Base-by-base conservation (phyloP, 2,888 invertebrate species). In the Troides oblongomaculatus region DNA sequence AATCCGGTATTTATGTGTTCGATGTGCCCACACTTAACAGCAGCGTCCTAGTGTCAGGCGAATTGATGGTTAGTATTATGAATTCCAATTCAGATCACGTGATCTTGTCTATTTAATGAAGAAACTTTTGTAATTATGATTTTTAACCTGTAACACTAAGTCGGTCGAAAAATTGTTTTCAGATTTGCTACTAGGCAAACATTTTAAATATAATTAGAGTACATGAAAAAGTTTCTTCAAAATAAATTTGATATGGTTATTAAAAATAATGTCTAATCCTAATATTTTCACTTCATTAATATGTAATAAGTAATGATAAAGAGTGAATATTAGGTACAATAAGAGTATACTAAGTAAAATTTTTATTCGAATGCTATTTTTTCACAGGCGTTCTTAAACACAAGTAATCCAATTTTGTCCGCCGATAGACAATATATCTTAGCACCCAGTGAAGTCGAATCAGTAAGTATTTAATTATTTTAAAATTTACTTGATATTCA, bases 1-100 rank as follows among this genome's bases (percentile, higher is more conserved):
- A 87, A 73, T 76, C 87, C n/a, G 91, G 89, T 21, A 87, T 93
- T 62, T 81, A 88, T 59, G 80, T 92, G 70, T 94, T 87, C 74
- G 88, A 95, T 81, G 92, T 89, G 0, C 78, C 83, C n/a, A 84
- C 80, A 0, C 81, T 84, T 17, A 73, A 72, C 1, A 80, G 83
- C 17, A 80, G 74, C 8, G 79, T 88, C 2, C 84, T 94, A 8
- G 89, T 94, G 2, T 73, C 85, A 7, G 88, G 85, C n/a, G 86
- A 86, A 1, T 81, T 93, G 61, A 82, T 94, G 92, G 94, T 94
- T 76, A 73, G 85, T 81, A 74, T 58, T 56, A 66, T 25, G n/a
- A 23, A 18, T n/a, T n/a, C n/a, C n/a, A n/a, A 53, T n/a, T 53
- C 0, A 53, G 46, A 14, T 46, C 46, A 14, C 14, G 14, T 46